A percentile compares a stretch with the other conserved stretches of the same genome.
phyloP scores from a whole-genome alignment of 1,140 invertebrate species.

The Drosophila ohnishii region DNA sequence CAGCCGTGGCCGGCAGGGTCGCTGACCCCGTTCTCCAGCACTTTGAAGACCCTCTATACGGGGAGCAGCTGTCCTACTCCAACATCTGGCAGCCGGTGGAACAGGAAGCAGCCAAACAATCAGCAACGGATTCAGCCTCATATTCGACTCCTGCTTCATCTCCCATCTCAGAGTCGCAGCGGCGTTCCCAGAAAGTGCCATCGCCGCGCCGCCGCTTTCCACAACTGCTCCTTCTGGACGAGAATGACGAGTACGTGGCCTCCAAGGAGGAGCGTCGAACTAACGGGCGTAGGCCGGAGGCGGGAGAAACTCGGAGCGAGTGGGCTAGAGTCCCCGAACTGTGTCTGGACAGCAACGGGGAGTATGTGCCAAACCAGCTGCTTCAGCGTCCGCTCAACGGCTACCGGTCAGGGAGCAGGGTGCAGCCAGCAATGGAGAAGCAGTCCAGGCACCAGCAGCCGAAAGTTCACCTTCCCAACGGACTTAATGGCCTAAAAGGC shows the following conservation, averaged over 20 bases:
- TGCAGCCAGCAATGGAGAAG: background rate
- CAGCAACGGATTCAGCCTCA: background rate
- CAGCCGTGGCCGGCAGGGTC: background rate
- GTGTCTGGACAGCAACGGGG: constrained; percentile 35
- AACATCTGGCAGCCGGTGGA: constrained; percentile 29
- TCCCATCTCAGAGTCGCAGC: background rate
- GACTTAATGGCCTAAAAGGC: background rate
- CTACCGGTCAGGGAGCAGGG: too few relatives aligned
- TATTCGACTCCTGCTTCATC: background rate
- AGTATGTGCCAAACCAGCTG: constrained; percentile 27
- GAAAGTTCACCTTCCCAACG: background rate
- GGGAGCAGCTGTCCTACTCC: constrained; percentile 23
- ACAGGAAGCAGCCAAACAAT: too few relatives aligned
- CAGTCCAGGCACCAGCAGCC: constrained; percentile 4
- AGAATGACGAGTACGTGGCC: constrained; percentile 13
- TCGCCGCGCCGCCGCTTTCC: background rate
- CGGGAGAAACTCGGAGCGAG: background rate
- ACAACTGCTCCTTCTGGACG: background rate
- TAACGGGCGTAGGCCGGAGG: background rate
- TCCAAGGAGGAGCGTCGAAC: background rate
- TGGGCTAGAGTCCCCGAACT: constrained; percentile 15
- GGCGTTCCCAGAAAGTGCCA: background rate
- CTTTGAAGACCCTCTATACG: constrained; percentile 37
- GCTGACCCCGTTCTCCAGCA: constrained; percentile 20
- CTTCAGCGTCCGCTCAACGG: constrained; percentile 22